phyloP scores from a whole-genome alignment of 1,140 invertebrate genomes.

The Drosophila subobscura region DNA sequence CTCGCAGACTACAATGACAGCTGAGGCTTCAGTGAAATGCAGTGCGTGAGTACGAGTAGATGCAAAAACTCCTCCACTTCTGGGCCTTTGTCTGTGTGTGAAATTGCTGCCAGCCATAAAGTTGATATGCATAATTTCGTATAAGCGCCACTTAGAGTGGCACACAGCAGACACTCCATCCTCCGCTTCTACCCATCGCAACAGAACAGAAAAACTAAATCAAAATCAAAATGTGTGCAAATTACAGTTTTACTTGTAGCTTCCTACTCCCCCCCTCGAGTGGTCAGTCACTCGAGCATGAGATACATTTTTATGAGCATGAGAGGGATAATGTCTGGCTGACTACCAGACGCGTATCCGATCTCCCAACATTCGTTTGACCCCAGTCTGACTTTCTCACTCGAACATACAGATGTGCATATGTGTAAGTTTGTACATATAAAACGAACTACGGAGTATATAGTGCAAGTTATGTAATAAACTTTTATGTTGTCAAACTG shows the following conservation, averaged over 20 bases:
- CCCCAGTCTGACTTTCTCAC: neutral
- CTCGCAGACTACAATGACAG: slow-evolving; percentile 18
- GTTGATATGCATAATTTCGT: slow-evolving; percentile 76
- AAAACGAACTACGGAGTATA: slow-evolving; percentile 23
- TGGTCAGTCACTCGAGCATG: slow-evolving; percentile 24
- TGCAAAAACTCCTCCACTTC: neutral
- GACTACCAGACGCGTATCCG: no score
- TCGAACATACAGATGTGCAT: no score
- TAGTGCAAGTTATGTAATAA: slow-evolving; percentile 71
- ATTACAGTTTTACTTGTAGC: slow-evolving; percentile 57
- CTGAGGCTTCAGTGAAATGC: slow-evolving; percentile 16
- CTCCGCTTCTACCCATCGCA: neutral
- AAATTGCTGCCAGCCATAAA: slow-evolving; percentile 64
- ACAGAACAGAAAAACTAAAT: slow-evolving; percentile 27
- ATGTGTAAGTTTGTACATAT: neutral
- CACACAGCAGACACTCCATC: slow-evolving; percentile 13
- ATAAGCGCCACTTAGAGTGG: slow-evolving; percentile 61
- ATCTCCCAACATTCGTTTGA: slow-evolving; percentile 19
- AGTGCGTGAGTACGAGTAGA: slow-evolving; percentile 22
- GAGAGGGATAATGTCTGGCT: slow-evolving; percentile 37
- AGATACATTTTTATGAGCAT: slow-evolving; percentile 58
- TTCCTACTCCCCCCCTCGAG: neutral
- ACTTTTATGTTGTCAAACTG: slow-evolving; percentile 75
- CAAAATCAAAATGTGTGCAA: slow-evolving; percentile 67
- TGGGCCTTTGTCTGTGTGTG: slow-evolving; percentile 21